A percentile compares a stretch with the other conserved stretches of the same genome.
phyloP scores from a whole-genome alignment of 2,888 invertebrate species.

The Hemaris fuciformis region DNA sequence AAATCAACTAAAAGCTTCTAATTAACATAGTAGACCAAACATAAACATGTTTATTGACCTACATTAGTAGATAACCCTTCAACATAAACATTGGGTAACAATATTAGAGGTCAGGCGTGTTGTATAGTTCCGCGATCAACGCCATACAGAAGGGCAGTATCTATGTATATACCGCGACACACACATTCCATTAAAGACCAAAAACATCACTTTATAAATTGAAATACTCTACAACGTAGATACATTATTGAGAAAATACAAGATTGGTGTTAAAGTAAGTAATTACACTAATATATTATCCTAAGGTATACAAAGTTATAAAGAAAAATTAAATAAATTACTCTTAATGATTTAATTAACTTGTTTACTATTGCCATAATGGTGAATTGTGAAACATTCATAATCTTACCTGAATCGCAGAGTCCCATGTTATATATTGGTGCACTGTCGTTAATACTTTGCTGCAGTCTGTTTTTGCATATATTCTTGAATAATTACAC shows the following conservation, averaged over 20 bases:
- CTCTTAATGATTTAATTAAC: slow-evolving; percentile 50
- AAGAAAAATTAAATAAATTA: slow-evolving; percentile 11
- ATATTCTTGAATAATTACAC: background rate
- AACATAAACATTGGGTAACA: slow-evolving; percentile 53
- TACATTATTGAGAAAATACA: background rate
- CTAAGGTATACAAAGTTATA: background rate
- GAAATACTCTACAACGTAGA: too few relatives aligned
- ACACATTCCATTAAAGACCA: slow-evolving; percentile 39
- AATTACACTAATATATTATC: background rate
- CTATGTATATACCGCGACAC: slow-evolving; percentile 49
- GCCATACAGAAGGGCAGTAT: slow-evolving; percentile 37
- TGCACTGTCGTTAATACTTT: background rate
- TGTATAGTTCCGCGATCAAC: slow-evolving; percentile 58
- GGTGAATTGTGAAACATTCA: slow-evolving; percentile 23
- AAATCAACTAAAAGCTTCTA: slow-evolving; percentile 2
- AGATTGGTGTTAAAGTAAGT: background rate
- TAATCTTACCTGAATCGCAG: slow-evolving; percentile 69
- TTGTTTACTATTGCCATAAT: slow-evolving; percentile 57
- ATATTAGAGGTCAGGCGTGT: slow-evolving; percentile 65
- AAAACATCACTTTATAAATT: slow-evolving; percentile 16
- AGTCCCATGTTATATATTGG: slow-evolving; percentile 54
- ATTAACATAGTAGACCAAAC: slow-evolving; percentile 14
- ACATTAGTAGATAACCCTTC: slow-evolving; percentile 52
- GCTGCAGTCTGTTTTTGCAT: background rate
- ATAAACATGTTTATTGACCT: slow-evolving; percentile 40